Evolutionary conservation across 2,797 vertebrate species (phyloP), one percentile per base, ranked within the genome.

Genomic region (Tokudaia muenninki): DNA sequence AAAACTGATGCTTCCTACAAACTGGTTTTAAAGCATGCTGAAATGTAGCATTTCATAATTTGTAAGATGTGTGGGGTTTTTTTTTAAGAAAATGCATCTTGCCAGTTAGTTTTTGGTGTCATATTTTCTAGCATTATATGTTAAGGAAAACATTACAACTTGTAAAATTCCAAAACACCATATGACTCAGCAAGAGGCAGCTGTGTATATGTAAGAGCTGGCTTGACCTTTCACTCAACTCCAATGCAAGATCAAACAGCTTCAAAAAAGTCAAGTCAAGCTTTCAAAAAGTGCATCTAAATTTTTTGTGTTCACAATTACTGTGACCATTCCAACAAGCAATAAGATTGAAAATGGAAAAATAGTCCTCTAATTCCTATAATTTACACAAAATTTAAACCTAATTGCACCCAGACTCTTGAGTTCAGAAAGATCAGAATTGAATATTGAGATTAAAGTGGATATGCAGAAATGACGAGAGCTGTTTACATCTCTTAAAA

Each of bases 211-310:
- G 77, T 67, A 91, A 94, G 17, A 55, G 55, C 44, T 78, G 29
- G 19, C 12, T 91, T 95, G 95, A 97, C 90, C 87, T 97, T 96
- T 97, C 24, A 63, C 72, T 96, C 72, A 92, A 9, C 77, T 96
- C 29, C 82, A 82, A 92, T 22, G 24, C 63, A 75, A 97, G 97
- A 92, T 75, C 41, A 95, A 75, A 70, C 21, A 70, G 52, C 63
- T 95, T 97, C 13, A 22, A 93, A 97, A 97, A 94, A 94, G 55
- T 86, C 75, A 77, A 92, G 84, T 84, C 21, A 89, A 82, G 50
- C 31, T 90, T 95, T 95, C 70, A 55, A 82, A 96, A 97, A 96
- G 61, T 50, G 94, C 11, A 70, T 77, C 72, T 90, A 67, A 89
- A 90, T 86, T 80, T 90, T 80, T 95, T 95, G 31, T 93, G 5